Base-by-base conservation (phyloP, 2,797 vertebrate genomes). In the Oryzias dopingdopingensis region DNA sequence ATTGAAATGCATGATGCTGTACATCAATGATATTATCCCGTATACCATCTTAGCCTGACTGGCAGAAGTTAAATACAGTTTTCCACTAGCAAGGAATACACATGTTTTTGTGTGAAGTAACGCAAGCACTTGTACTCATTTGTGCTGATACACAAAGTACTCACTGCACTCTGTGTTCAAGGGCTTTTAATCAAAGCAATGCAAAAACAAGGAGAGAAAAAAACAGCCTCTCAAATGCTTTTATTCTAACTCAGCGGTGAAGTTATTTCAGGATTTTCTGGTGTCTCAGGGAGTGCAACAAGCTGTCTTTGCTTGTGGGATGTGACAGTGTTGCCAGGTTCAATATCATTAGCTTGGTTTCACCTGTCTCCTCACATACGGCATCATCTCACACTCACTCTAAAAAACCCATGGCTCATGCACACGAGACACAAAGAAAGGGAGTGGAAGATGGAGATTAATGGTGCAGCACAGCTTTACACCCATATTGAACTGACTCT, bases 321-420 rank as follows among this genome's bases (percentile, higher is more conserved):
- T 80, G 74, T 81, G 80, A 84, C 78, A 80, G 79, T 59, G 68
- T 76, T 82, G 82, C 72, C 72, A 72, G 74, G 67, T 86, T 88
- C 72, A 81, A 59, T 81, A 78, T 85, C 72, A 79, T 86, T 86
- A 84, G 72, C 62, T 43, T 62, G 56, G 64, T 65, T 77, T 77
- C 70, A 77, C 74, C 80, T 84, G 84, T 79, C 79, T 81, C 45
- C 66, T 74, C 44, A 15, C 72, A 64, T 73, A 68, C 80, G 74
- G 70, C 57, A 7, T 72, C 73, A 58, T 60, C 50, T 61, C 42
- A 58, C 52, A 67, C 60, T 65, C 56, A 40, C 60, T 61, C 51
- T 51, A 63, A 52, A 73, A 80, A 83, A 60, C 55, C 32, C 67
- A 41, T 54, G 59, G 69, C 68, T 73, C 54, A 45, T 50, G 41